A percentile compares a stretch with the other conserved stretches of the same genome.
Evolutionary conservation across 64 coral and sea anemone species (phyloP).

Genomic region (Trachythela sp.): DNA sequence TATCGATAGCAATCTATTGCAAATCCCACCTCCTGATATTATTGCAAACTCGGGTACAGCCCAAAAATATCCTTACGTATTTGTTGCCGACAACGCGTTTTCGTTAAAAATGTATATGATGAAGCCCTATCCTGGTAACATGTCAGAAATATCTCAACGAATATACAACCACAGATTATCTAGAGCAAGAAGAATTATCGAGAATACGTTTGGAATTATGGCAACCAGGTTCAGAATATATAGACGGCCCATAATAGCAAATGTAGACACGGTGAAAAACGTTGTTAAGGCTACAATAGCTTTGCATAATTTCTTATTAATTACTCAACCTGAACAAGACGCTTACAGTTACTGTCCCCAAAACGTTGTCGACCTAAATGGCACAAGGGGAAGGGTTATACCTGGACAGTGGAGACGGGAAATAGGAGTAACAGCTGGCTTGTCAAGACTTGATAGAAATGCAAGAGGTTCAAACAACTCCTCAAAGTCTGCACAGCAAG

Average conservation of each 20-base stretch:
- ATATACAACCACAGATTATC: neutral
- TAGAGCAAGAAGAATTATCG: neutral
- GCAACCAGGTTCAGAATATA: neutral
- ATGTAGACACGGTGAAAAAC: neutral
- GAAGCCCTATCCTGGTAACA: neutral
- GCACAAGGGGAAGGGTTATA: neutral
- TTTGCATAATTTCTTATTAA: neutral
- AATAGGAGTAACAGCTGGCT: neutral
- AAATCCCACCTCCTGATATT: neutral
- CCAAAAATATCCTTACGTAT: neutral
- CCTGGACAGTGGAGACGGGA: neutral
- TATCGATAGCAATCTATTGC: neutral
- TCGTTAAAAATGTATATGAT: neutral
- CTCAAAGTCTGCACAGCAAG: neutral
- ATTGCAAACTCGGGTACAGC: neutral
- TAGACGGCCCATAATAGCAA: neutral
- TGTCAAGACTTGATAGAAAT: neutral
- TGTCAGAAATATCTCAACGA: neutral
- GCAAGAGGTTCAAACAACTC: slow-evolving; percentile 2
- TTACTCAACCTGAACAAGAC: neutral
- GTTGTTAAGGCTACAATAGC: neutral
- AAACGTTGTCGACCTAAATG: neutral
- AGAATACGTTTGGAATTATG: neutral
- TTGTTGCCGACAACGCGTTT: neutral
- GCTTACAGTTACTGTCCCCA: neutral